A percentile compares a stretch with the other conserved stretches of the same genome.
Evolutionary conservation across 2,113 vertebrate species (phyloP).

Genomic region (Marmota monax): DNA sequence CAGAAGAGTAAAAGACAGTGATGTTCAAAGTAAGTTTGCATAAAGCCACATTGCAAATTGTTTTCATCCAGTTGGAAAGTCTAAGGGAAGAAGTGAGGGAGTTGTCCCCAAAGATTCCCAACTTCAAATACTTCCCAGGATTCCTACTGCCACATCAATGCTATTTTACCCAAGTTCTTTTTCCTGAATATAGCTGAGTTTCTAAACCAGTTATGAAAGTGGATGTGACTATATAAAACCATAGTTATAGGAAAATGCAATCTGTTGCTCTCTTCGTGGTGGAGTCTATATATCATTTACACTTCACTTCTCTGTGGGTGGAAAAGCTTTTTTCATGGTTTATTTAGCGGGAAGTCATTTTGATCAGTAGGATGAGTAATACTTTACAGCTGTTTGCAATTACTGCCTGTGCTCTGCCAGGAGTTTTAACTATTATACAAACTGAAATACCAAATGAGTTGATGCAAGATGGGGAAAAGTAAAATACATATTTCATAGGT

Average conservation of each 20-base stretch:
- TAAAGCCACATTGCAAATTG: slow-evolving; percentile 24
- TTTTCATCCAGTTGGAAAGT: slow-evolving; percentile 69
- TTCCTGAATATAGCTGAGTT: slow-evolving; percentile 81
- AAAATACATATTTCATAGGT: slow-evolving; percentile 78
- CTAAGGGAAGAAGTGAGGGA: slow-evolving; percentile 64
- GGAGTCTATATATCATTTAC: slow-evolving; percentile 91
- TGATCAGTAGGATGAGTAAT: slow-evolving; percentile 97
- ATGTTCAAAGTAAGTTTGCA: not conserved
- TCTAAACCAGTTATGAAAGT: slow-evolving; percentile 85
- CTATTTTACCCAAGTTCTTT: slow-evolving; percentile 75
- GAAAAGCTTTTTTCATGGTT: slow-evolving; percentile 99
- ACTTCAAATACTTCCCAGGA: slow-evolving; percentile 75
- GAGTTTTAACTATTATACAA: slow-evolving; percentile 88
- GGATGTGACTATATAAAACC: slow-evolving; percentile 82
- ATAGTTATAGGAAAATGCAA: slow-evolving; percentile 88
- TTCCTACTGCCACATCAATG: slow-evolving; percentile 75
- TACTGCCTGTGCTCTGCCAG: slow-evolving; percentile 94
- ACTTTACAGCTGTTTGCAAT: slow-evolving; percentile 95
- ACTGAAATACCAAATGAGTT: slow-evolving; percentile 85
- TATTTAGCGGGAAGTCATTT: slow-evolving; percentile 99
- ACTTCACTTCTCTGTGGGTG: slow-evolving; percentile 93
- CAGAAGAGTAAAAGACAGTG: not conserved
- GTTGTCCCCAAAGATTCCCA: slow-evolving; percentile 70
- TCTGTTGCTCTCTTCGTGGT: slow-evolving; percentile 94
- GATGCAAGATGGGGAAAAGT: slow-evolving; percentile 81